Percentiles rank a stretch among this genome's conserved stretches.
Evolutionary conservation across 2,888 invertebrate genomes (phyloP).

Genomic region (Hyles lineata): DNA sequence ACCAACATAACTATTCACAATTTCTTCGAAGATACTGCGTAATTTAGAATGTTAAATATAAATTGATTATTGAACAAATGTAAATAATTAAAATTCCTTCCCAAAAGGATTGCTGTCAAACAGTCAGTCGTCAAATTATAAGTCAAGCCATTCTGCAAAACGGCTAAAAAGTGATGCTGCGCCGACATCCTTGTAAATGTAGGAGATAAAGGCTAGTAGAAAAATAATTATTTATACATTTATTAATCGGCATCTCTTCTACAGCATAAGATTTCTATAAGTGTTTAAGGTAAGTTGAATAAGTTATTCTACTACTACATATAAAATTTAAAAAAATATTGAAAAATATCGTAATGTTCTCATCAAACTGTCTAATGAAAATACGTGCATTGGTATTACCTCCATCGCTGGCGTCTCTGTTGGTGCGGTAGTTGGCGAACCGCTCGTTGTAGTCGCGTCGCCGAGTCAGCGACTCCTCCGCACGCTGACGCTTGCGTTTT

Average conservation of each 20-base stretch:
- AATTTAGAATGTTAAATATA: neutral
- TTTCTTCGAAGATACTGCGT: neutral
- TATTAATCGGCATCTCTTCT: no score
- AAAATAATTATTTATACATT: no score
- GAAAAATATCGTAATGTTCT: neutral
- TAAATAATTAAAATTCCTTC: neutral
- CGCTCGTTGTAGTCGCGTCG: constrained; percentile 90
- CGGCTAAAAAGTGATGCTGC: no score
- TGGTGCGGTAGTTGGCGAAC: constrained; percentile 79
- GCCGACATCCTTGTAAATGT: no score
- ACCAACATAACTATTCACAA: neutral
- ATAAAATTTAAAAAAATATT: neutral
- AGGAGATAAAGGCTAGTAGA: no score
- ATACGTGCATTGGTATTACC: constrained; percentile 78
- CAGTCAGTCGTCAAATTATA: no score
- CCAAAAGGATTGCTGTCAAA: no score
- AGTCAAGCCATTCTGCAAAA: no score
- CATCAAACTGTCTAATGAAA: neutral
- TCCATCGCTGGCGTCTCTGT: constrained; percentile 75
- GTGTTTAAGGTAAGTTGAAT: no score
- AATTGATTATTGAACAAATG: neutral
- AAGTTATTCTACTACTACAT: no score
- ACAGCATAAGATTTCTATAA: no score
- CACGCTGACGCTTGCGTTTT: constrained; percentile 91
- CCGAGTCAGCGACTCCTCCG: constrained; percentile 91